A percentile compares a stretch with the other conserved stretches of the same genome.
phyloP scores from a whole-genome alignment of 2,888 invertebrate genomes.

The Calephelis perditalis region DNA sequence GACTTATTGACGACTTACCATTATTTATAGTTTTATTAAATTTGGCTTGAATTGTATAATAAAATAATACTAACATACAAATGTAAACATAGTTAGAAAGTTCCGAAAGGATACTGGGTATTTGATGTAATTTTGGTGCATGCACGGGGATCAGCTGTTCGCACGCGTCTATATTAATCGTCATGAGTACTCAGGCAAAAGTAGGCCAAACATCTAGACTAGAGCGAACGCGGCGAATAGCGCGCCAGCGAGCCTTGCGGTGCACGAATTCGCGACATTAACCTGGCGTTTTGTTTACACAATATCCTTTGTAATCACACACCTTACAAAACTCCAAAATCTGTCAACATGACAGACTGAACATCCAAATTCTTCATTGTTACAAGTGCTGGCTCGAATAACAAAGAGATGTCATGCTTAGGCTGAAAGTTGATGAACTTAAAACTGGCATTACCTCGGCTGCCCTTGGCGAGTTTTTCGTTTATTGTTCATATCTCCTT shows the following conservation, averaged over 20 bases:
- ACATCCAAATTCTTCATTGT: constrained; percentile 48
- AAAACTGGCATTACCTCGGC: constrained; percentile 79
- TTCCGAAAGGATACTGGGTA: constrained; percentile 10
- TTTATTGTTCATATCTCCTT: constrained; percentile 87
- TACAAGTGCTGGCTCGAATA: constrained; percentile 49
- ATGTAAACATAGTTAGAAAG: neutral
- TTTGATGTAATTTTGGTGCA: constrained; percentile 36
- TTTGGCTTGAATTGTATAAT: too few species aligned
- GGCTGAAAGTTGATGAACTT: constrained; percentile 51
- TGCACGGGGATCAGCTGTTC: constrained; percentile 71
- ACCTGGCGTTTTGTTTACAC: constrained; percentile 61
- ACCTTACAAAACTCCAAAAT: constrained; percentile 39
- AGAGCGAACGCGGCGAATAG: constrained; percentile 49
- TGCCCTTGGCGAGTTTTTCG: constrained; percentile 90
- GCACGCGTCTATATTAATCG: constrained; percentile 71
- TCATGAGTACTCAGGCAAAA: constrained; percentile 60
- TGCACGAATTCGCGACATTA: constrained; percentile 40
- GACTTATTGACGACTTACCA: too few species aligned
- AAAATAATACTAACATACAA: too few species aligned
- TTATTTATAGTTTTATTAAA: too few species aligned
- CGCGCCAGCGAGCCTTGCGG: constrained; percentile 46
- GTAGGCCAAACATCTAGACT: constrained; percentile 72
- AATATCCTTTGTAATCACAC: constrained; percentile 41
- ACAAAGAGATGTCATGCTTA: constrained; percentile 71
- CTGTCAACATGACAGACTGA: constrained; percentile 55